Base-by-base conservation (phyloP, 1,140 invertebrate genomes). In the Anthonomus grandis region DNA sequence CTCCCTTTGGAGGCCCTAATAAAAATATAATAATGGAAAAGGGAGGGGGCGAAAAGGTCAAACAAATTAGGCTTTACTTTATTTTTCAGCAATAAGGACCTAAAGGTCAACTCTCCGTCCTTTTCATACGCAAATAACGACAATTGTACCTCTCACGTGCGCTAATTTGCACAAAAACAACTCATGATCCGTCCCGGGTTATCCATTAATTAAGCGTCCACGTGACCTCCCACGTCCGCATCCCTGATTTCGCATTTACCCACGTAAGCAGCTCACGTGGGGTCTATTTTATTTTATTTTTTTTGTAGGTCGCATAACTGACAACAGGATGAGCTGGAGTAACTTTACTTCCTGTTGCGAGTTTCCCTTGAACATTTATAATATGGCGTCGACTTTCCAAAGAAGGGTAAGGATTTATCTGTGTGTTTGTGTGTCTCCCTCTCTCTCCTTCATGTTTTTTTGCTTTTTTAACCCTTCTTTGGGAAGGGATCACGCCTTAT, bases 311-410 rank as follows among this genome's bases (percentile, higher is more conserved):
- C n/a, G n/a, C n/a, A n/a, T 22, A 24, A 19, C 9, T 4, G 24
- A 36, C 13, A 2, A 1, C 42, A 46, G 39, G 54, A 57, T 57
- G 54, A 57, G 54, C 34, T 49, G 47, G 54, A 49, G 45, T 49
- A 57, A 42, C 21, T 57, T 57, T 38, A 31, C 46, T 21, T 48
- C 54, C 22, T 57, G 54, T 36, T 57, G 54, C 27, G 54, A 57
- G 24, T 57, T 57, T 49, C 54, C 54, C 25, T 25, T 57, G 41
- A 57, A 42, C 54, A 57, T 57, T 49, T 57, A 48, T 34, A 57
- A 57, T 42, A 49, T 57, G 45, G 54, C 54, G 13, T 57, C 54
- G 17, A 57, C 54, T 18, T 57, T 57, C 23, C 54, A 57, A 44
- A 41, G 54, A 41, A 57, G 54, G 54, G 54, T 57, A 57, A 57